phyloP scores from a whole-genome alignment of 2,113 vertebrate genomes.

The Mastomys coucha region DNA sequence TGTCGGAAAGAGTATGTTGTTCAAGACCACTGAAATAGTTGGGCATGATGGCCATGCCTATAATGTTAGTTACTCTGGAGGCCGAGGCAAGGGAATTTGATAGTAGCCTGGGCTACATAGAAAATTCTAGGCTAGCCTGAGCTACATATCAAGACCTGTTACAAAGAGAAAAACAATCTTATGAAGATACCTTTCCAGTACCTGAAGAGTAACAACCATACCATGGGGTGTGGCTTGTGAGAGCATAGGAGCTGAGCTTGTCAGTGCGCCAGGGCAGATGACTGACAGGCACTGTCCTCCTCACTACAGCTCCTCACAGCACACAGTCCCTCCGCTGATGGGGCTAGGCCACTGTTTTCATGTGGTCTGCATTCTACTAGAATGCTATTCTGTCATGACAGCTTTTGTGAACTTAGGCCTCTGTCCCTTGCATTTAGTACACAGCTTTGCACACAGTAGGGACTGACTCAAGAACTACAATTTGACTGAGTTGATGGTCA shows the following conservation, averaged over 20 bases:
- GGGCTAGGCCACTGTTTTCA: neutral
- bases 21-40: neutral
- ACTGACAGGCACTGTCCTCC: neutral
- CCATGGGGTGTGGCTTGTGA: neutral
- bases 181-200: neutral
- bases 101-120: neutral
- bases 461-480: neutral
- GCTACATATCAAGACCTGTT: neutral
- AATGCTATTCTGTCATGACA: neutral
- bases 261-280: neutral
- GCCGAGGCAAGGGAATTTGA: neutral
- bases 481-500: neutral
- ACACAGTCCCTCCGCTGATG: neutral
- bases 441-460: neutral
- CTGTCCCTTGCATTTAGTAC: neutral
- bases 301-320: neutral
- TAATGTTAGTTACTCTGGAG: neutral
- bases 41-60: neutral
- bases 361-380: conserved; percentile 1
- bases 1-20: neutral
- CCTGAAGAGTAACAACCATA: neutral
- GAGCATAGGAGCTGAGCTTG: neutral
- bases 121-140: neutral
- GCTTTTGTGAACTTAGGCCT: neutral
- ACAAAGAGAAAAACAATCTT: neutral